Base-by-base conservation (phyloP, 1,140 invertebrate genomes). In the Pseudomyrmex pallidus region DNA sequence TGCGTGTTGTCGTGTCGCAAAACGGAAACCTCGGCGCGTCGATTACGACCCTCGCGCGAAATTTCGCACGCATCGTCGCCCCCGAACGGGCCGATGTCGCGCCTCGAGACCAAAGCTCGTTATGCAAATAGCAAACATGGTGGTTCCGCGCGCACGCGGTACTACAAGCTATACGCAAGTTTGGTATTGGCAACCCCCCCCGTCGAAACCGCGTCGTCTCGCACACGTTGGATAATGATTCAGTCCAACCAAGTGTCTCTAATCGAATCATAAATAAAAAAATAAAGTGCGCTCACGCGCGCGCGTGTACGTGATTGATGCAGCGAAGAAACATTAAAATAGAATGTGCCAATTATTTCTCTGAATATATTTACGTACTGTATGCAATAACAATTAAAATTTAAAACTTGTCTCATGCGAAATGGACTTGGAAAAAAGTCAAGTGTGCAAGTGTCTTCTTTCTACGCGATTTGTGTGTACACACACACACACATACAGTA, bases 1-100 rank as follows among this genome's bases (percentile, higher is more conserved):
- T 20, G 48, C 73, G 59, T 72, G 74, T 74, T 72, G 74, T 74
- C 80, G 17, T 54, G 52, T 82, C 85, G 61, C 67, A 20, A 73
- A 35, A 84, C 76, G 76, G 70, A 87, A 85, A 84, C 87, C 82
- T 87, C 64, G 54, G 48, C 56, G 56, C 62, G 73, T 87, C 91
- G 85, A 91, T 89, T 88, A 85, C 87, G 85, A 85, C 87, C 90
- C 90, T 88, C 88, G 88, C 52, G 64, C 87, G 54, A 91, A 89
- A 92, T 91, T 92, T 90, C 72, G 82, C 83, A 92, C 91, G 91
- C 92, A 89, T 93, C 92, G 83, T 90, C 92, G 90, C 91, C 88
- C 91, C 78, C 52, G 64, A 64, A 91, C 85, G 84, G 66, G 84
- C 82, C 74, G 66, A 68, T 84, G 74, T 84, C 67, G 56, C 74